These are phyloP conservation scores for Ophion slaviceki DNA, from an alignment of 2,888 invertebrate species.

Conservation along the genomic window DNA sequence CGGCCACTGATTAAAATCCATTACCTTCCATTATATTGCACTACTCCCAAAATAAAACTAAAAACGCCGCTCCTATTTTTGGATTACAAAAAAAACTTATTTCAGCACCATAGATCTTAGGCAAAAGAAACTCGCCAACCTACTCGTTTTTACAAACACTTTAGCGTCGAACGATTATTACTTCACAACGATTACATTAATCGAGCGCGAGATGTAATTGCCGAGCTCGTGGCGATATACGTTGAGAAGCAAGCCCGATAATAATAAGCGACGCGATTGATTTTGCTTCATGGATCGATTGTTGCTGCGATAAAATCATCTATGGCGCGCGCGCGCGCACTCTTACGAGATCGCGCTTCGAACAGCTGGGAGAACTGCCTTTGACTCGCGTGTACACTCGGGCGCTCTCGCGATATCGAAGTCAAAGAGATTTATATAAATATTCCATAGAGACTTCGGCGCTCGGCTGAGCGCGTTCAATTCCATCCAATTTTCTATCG, in stretches of 20 bases:
- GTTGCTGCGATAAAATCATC: constrained; percentile 18
- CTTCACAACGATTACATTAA: background rate
- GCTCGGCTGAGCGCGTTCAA: constrained; percentile 26
- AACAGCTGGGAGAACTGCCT: background rate
- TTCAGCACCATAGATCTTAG: too few relatives aligned
- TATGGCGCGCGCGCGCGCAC: background rate
- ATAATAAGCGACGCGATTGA: background rate
- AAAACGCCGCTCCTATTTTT: too few relatives aligned
- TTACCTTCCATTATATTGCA: too few relatives aligned
- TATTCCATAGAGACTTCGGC: constrained; percentile 26
- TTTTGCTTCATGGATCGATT: constrained; percentile 16
- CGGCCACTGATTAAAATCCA: too few relatives aligned
- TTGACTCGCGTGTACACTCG: background rate
- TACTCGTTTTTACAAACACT: background rate
- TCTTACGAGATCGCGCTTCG: background rate
- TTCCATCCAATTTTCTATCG: constrained; percentile 16
- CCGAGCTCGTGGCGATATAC: background rate
- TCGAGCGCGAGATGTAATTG: background rate
- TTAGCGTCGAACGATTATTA: background rate
- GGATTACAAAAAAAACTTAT: too few relatives aligned
- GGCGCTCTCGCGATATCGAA: background rate
- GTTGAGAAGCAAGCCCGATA: background rate
- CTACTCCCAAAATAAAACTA: too few relatives aligned
- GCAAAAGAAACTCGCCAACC: background rate
- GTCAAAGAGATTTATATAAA: constrained; percentile 20